These are phyloP conservation scores for Tricholauxania praeusta DNA, from an alignment of 2,888 invertebrate genomes.

Conservation along the genomic window DNA sequence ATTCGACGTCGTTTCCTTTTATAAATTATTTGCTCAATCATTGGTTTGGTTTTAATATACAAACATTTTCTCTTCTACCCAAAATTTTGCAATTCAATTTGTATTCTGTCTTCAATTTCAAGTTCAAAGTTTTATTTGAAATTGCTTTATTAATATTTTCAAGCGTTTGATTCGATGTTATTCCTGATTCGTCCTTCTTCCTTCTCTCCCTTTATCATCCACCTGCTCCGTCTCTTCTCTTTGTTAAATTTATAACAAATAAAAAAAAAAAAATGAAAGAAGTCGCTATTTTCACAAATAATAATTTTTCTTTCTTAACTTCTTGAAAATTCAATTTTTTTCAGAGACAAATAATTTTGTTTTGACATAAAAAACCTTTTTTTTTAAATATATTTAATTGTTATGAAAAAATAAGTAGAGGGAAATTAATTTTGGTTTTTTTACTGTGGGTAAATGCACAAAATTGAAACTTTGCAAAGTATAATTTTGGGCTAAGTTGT, in stretches of 20 bases:
- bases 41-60: slow-evolving; percentile 44
- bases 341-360: slow-evolving; percentile 47
- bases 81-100: not conserved
- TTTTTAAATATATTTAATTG: not conserved
- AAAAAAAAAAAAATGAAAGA: slow-evolving; percentile 39
- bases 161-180: too few species aligned
- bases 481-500: too few species aligned
- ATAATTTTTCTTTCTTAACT: slow-evolving; percentile 44
- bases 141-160: not conserved
- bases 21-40: slow-evolving; percentile 45
- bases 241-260: slow-evolving; percentile 43
- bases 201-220: slow-evolving; percentile 14
- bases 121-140: not conserved
- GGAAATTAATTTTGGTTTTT: too few species aligned
- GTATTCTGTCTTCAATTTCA: too few species aligned
- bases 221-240: slow-evolving; percentile 35
- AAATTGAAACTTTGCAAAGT: too few species aligned
- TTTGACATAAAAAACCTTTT: slow-evolving; percentile 42
- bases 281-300: slow-evolving; percentile 43
- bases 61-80: slow-evolving; percentile 36
- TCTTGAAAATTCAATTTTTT: slow-evolving; percentile 44
- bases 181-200: slow-evolving; percentile 15
- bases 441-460: too few species aligned
- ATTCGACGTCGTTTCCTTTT: slow-evolving; percentile 48
- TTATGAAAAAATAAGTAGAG: too few species aligned